These are phyloP conservation scores for Contarinia nasturtii DNA, from an alignment of 1,140 invertebrate species.

Conservation along the genomic window DNA sequence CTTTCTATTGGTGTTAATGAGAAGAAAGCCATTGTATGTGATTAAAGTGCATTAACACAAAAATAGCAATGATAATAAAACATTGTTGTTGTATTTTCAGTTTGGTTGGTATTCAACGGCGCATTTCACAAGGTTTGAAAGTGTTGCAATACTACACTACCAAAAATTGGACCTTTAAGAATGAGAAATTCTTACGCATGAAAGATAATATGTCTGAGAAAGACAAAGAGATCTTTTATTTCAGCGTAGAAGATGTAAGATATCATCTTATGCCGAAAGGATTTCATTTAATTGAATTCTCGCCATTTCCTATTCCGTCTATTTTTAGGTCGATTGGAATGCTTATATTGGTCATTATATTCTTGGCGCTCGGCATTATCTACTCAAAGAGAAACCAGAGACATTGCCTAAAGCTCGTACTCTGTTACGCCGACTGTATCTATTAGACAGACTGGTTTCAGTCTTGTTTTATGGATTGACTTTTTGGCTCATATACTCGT, in stretches of 20 bases:
- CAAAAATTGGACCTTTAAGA: slow-evolving; percentile 62
- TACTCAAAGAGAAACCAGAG: slow-evolving; percentile 55
- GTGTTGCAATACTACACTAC: slow-evolving; percentile 73
- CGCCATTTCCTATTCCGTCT: slow-evolving; percentile 31
- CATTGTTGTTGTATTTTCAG: slow-evolving; percentile 18
- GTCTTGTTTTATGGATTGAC: slow-evolving; percentile 17
- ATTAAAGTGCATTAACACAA: neutral
- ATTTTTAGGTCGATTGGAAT: slow-evolving; percentile 41
- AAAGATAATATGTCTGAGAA: slow-evolving; percentile 32
- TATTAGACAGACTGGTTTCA: slow-evolving; percentile 27
- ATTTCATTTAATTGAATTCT: slow-evolving; percentile 27
- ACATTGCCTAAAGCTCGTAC: slow-evolving; percentile 47
- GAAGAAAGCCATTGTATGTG: slow-evolving; percentile 65
- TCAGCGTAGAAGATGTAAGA: slow-evolving; percentile 25
- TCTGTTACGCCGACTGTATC: slow-evolving; percentile 33
- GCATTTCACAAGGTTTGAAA: slow-evolving; percentile 37
- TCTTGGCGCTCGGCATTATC: slow-evolving; percentile 47
- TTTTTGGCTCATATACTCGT: slow-evolving; percentile 21
- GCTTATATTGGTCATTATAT: slow-evolving; percentile 50
- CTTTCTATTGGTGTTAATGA: slow-evolving; percentile 37
- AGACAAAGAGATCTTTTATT: slow-evolving; percentile 38
- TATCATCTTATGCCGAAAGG: slow-evolving; percentile 9
- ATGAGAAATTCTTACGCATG: slow-evolving; percentile 46
- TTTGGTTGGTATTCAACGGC: slow-evolving; percentile 43
- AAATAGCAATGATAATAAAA: neutral